phyloP scores from a whole-genome alignment of 2,797 vertebrate genomes.

The Poecile montanus region DNA sequence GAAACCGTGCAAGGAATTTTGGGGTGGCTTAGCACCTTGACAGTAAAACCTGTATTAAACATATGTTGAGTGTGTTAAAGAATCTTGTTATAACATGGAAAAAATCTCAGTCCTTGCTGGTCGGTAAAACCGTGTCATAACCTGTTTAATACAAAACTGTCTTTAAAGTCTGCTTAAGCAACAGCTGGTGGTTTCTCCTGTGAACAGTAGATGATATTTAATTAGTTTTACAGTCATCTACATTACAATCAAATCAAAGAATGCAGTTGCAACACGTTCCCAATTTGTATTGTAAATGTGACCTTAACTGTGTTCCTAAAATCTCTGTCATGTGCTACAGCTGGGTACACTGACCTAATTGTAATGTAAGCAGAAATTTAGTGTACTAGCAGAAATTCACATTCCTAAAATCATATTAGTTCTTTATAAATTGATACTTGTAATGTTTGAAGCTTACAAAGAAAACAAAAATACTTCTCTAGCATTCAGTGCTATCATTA shows the following conservation, averaged over 20 bases:
- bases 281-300: slow-evolving; percentile 59
- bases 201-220: slow-evolving; percentile 49
- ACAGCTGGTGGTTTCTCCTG: slow-evolving; percentile 61
- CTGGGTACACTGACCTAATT: slow-evolving; percentile 3
- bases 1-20: neutral
- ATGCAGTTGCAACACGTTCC: slow-evolving; percentile 64
- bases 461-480: neutral
- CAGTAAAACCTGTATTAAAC: neutral
- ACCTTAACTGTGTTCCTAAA: slow-evolving; percentile 66
- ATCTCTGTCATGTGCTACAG: slow-evolving; percentile 50
- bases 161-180: slow-evolving; percentile 63
- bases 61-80: neutral
- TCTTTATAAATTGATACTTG: neutral
- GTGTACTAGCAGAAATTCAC: neutral
- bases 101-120: slow-evolving; percentile 25
- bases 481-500: slow-evolving; percentile 21
- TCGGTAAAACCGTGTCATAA: slow-evolving; percentile 53
- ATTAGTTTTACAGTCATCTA: slow-evolving; percentile 66
- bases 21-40: neutral
- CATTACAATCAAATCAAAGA: slow-evolving; percentile 70
- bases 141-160: slow-evolving; percentile 54
- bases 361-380: neutral
- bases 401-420: neutral
- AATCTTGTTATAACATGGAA: slow-evolving; percentile 36
- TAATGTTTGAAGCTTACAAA: neutral